Percentiles rank a stretch among this genome's conserved stretches.
Evolutionary conservation across 2,113 vertebrate species (phyloP).

Genomic region (Dryoscopus gambensis): DNA sequence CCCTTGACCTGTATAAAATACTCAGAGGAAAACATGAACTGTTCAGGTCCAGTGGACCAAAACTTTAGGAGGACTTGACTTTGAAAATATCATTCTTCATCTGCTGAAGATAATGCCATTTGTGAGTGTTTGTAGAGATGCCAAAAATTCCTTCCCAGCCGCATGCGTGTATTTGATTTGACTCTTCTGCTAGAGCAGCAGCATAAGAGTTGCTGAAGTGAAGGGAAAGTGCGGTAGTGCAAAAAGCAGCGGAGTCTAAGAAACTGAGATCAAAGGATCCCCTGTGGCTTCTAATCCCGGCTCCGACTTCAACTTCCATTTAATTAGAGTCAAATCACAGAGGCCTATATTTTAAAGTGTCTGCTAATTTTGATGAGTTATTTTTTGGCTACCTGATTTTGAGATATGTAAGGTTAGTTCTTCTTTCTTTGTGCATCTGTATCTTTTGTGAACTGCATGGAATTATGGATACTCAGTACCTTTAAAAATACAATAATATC

Average conservation of each 20-base stretch:
- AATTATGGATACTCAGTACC: not conserved
- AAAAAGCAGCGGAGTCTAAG: not conserved
- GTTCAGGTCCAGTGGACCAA: not conserved
- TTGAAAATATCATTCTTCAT: not conserved
- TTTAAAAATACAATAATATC: not conserved
- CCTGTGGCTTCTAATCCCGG: conserved; percentile 34
- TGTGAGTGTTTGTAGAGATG: not conserved
- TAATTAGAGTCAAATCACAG: conserved; percentile 33
- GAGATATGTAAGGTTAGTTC: not conserved
- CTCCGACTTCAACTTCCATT: conserved; percentile 2
- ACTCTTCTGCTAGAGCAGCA: not conserved
- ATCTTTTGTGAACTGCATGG: not conserved
- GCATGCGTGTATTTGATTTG: not conserved
- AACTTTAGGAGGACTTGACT: not conserved
- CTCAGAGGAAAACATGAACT: not conserved
- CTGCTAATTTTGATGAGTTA: conserved; percentile 1
- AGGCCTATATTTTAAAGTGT: not conserved
- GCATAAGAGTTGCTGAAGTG: not conserved
- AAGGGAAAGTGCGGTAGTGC: not conserved
- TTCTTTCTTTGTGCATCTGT: not conserved
- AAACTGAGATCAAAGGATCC: conserved; percentile 47
- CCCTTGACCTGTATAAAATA: not conserved
- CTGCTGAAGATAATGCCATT: conserved; percentile 6
- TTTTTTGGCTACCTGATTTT: conserved; percentile 4
- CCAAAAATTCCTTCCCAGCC: conserved; percentile 24